Evolutionary conservation across 2,797 vertebrate species (phyloP), one percentile per base, ranked within the genome.

Genomic region (Xiphophorus birchmanni): DNA sequence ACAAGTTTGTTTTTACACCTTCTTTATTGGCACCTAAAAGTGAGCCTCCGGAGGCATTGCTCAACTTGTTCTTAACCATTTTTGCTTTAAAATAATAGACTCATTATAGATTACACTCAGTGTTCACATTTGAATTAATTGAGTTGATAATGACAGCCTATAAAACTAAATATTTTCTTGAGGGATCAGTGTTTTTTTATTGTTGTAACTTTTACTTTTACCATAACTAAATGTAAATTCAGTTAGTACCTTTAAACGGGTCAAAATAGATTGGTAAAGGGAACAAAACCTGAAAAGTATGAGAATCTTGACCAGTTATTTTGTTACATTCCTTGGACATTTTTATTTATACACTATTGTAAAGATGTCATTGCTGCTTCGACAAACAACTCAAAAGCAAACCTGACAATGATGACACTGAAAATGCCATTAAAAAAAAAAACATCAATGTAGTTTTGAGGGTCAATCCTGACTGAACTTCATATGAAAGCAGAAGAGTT

Each of bases 401-500:
- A 35, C 13, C 60, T 35, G 29, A 35, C 13, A 63, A 2, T 5
- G 58, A 35, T 32, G 29, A 63, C 6, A 17, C 1, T 35, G 32
- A 18, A 37, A 37, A 37, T 21, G 18, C 17, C 63, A 63, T 29
- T 35, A 63, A 77, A 18, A 35, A 63, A 63, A 77, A 18, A 35
- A 18, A 0, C 40, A 76, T 72, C 17, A 37, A 4, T 26, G 21
- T 13, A 35, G 35, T n/a, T 79, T 76, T 52, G 29, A 45, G 48
- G 37, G 47, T 48, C 13, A 78, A 58, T 76, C 44, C 45, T 54
- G 17, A 56, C 4, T n/a, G 4, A 83, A 77, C 9, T 10, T 2
- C 21, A 65, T 71, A 32, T 79, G 26, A 78, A 79, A 13, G 1
- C 1, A 2, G 37, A 32, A 77, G 42, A 56, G 48, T 37, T 89